Conservation (phyloP, 1,140 invertebrate genomes). For the Heliconius himera region DNA sequence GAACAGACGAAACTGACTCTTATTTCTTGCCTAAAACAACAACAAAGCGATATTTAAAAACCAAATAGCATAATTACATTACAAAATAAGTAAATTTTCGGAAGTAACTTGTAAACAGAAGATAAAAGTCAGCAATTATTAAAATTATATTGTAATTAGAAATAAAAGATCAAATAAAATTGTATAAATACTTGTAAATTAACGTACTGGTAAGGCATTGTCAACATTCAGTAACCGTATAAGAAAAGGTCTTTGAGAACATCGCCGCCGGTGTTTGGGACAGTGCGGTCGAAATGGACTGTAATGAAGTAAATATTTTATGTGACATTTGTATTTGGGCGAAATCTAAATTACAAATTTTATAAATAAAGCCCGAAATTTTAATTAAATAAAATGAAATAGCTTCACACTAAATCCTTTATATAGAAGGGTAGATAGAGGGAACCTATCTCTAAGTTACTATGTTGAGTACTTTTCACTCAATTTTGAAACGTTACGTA, state of each 20-base stretch:
- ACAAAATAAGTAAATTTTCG: neutral
- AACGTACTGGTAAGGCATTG: neutral
- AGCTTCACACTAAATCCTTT: no score
- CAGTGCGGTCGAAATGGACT: slow-evolving; percentile 5
- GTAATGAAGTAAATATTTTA: slow-evolving; percentile 5
- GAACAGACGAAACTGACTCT: no score
- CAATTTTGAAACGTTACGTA: no score
- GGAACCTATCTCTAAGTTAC: neutral
- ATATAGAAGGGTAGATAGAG: no score
- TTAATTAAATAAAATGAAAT: no score
- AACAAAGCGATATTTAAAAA: neutral
- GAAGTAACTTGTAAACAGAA: neutral
- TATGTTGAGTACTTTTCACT: no score
- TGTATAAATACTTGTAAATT: neutral
- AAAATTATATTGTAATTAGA: neutral
- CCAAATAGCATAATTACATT: neutral
- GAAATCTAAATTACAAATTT: neutral
- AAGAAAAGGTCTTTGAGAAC: neutral
- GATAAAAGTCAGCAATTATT: neutral
- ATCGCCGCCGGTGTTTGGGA: neutral
- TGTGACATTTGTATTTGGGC: neutral
- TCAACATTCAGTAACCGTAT: slow-evolving; percentile 8
- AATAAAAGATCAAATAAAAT: neutral
- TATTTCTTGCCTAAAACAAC: no score
- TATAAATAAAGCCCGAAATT: no score